These are phyloP conservation scores for Lithophane ornitopus DNA, from an alignment of 2,888 invertebrate genomes.

Conservation along the genomic window DNA sequence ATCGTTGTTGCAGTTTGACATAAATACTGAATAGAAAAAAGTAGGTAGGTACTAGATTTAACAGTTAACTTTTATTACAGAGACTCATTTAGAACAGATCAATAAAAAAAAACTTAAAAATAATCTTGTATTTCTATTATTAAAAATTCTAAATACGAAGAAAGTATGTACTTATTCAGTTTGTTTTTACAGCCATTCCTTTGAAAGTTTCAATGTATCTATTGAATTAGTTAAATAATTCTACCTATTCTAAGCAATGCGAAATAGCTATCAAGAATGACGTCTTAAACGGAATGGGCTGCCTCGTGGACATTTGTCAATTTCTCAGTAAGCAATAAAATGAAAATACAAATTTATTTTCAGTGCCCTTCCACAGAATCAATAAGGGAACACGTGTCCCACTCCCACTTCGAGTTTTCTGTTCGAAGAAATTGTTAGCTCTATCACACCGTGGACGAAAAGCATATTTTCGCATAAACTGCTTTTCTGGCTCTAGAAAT, in stretches of 20 bases:
- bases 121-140: not conserved
- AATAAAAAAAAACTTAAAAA: not conserved
- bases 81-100: slow-evolving; percentile 47
- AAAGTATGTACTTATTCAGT: not conserved
- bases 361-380: slow-evolving; percentile 67
- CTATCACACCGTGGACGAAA: slow-evolving; percentile 38
- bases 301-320: slow-evolving; percentile 60
- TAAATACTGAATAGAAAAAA: slow-evolving; percentile 35
- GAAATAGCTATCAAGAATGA: slow-evolving; percentile 46
- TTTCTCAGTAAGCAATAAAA: slow-evolving; percentile 68
- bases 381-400: slow-evolving; percentile 68
- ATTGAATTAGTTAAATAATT: slow-evolving; percentile 29
- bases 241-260: slow-evolving; percentile 19
- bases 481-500: not conserved
- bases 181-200: not conserved
- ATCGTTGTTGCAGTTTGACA: slow-evolving; percentile 6
- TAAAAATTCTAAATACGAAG: not conserved
- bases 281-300: slow-evolving; percentile 42
- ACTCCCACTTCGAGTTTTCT: slow-evolving; percentile 62
- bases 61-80: slow-evolving; percentile 59
- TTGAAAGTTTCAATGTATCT: not conserved
- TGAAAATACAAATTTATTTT: slow-evolving; percentile 69
- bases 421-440: slow-evolving; percentile 64
- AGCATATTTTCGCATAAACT: not conserved
- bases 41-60: slow-evolving; percentile 29